Base-by-base conservation (phyloP, 1,140 invertebrate species). In the Alviniconcha marisindica region DNA sequence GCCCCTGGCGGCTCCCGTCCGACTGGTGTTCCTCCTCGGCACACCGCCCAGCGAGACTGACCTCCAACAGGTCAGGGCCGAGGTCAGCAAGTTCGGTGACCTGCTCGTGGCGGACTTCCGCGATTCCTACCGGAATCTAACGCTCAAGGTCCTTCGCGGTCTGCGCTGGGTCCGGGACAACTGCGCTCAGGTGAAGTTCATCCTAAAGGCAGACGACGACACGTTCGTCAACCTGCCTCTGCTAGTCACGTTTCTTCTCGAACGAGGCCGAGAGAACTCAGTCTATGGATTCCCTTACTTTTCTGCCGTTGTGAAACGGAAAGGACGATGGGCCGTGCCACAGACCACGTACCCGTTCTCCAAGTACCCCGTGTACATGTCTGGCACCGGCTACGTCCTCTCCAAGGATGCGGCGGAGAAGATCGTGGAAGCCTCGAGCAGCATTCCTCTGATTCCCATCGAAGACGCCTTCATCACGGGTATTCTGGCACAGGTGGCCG, bases 61-160 rank as follows among this genome's bases (percentile, higher is more conserved):
- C 14, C 82, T 86, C 48, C 60, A 56, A 14, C 44, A 51, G n/a
- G 78, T 97, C 7, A 87, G 94, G n/a, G 87, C 93, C 36, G 97
- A 98, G 91, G 95, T 95, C 87, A 87, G 85, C 1, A 85, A 88
- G 1, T 94, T 95, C 87, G 92, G 94, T n/a, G 97, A 98, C 89
- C 94, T 97, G 80, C 94, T 97, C 48, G 96, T 97, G 93, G 96
- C 96, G n/a, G 95, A 95, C 86, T 97, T 97, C 91, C 82, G 94
- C 24, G 97, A 97, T 93, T 94, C 94, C 33, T 98, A 97, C 90
- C 94, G 95, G 84, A 98, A 97, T 93, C 95, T 97, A 92, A 97
- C 97, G 1, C 96, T 97, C 87, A 98, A 98, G 92, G 96, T 97
- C 92, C 95, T 96, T 7, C 96, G 96, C 95, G 95, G 95, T 5